Percentiles rank a stretch among this genome's conserved stretches.
Evolutionary conservation across 2,797 vertebrate species (phyloP).

Genomic region (Sebastes wilsoni): DNA sequence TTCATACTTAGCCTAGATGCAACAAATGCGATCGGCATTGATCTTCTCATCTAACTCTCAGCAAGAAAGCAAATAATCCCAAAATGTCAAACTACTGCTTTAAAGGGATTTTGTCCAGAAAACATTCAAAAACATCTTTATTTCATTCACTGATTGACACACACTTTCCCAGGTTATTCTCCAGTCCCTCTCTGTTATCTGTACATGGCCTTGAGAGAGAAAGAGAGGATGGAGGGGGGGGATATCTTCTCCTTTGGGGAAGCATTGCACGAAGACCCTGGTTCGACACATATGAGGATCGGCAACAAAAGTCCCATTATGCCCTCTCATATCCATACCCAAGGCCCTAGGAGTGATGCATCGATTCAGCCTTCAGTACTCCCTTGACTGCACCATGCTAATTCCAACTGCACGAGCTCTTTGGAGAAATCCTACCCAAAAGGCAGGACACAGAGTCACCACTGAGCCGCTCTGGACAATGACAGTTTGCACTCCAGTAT

Average conservation of each 20-base stretch:
- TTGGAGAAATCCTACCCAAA: conserved; percentile 76
- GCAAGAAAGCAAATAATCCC: not conserved
- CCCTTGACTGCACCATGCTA: conserved; percentile 77
- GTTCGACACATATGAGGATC: conserved; percentile 74
- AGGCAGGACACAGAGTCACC: conserved; percentile 64
- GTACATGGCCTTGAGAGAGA: conserved; percentile 57
- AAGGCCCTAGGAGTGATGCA: conserved; percentile 82
- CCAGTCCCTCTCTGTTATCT: conserved; percentile 32
- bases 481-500: conserved; percentile 43
- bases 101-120: not conserved
- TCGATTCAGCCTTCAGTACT: conserved; percentile 83
- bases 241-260: conserved; percentile 55
- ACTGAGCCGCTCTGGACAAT: conserved; percentile 61
- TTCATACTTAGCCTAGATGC: not conserved
- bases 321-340: conserved; percentile 73
- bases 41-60: not conserved
- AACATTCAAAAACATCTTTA: not conserved
- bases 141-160: not conserved
- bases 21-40: not conserved
- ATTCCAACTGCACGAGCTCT: conserved; percentile 75
- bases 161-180: conserved; percentile 51
- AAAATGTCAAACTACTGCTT: not conserved
- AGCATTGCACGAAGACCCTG: conserved; percentile 53
- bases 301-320: conserved; percentile 72
- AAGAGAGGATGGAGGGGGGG: not conserved